Conservation (phyloP, 1,140 invertebrate genomes). For the Dinoponera quadriceps region DNA sequence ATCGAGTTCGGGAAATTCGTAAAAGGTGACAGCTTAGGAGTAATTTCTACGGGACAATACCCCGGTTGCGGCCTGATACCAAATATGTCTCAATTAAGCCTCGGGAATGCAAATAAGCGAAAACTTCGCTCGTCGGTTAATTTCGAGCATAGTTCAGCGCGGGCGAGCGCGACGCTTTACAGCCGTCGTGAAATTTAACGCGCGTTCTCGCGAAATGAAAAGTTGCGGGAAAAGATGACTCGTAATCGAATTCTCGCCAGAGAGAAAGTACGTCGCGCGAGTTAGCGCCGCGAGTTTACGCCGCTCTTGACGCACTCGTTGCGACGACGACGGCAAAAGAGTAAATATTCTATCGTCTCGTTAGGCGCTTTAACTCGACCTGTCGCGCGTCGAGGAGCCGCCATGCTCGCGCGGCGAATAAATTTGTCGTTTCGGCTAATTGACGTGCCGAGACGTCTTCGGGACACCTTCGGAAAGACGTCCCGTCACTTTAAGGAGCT, state of each 20-base stretch:
- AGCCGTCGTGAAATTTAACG: conserved; percentile 44
- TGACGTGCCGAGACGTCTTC: too few species aligned
- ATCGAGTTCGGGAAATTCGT: neutral
- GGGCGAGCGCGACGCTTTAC: conserved; percentile 22
- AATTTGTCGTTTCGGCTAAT: too few species aligned
- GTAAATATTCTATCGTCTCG: too few species aligned
- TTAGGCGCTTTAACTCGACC: too few species aligned
- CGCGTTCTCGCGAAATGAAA: conserved; percentile 19
- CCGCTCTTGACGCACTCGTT: conserved; percentile 11
- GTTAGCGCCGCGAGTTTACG: conserved; percentile 35
- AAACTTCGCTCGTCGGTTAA: conserved; percentile 35
- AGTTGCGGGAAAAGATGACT: conserved; percentile 38
- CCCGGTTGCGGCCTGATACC: neutral
- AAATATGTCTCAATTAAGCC: conserved; percentile 16
- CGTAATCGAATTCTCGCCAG: conserved; percentile 28
- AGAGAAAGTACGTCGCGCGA: conserved; percentile 35
- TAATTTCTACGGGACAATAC: neutral
- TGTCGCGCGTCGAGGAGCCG: too few species aligned
- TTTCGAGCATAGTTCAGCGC: conserved; percentile 4
- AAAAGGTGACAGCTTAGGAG: too few species aligned
- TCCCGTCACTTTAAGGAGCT: too few species aligned
- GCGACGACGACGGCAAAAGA: too few species aligned
- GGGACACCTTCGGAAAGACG: conserved; percentile 5
- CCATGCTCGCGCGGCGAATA: too few species aligned
- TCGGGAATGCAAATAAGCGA: neutral